Evolutionary conservation across 2,888 invertebrate species (phyloP).

Genomic region (Argynnis bischoffii): DNA sequence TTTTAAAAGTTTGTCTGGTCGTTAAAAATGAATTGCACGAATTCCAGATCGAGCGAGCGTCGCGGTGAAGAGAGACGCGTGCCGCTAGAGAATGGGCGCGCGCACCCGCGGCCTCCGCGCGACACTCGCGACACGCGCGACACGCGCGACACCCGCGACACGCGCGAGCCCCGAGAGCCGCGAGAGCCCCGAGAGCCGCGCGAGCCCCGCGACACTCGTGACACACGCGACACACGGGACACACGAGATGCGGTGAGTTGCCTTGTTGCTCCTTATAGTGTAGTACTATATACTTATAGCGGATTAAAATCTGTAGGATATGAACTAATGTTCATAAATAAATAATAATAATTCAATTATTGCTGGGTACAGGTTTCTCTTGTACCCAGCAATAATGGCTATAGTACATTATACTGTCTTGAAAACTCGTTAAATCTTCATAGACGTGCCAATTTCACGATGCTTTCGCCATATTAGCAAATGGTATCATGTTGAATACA

Average conservation of each 20-base stretch:
- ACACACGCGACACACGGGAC: constrained; percentile 22
- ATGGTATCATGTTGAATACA: neutral
- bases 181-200: constrained; percentile 18
- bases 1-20: too few relatives aligned
- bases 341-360: too few relatives aligned
- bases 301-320: too few relatives aligned
- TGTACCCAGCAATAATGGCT: too few relatives aligned
- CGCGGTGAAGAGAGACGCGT: constrained; percentile 57
- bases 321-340: too few relatives aligned
- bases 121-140: constrained; percentile 47
- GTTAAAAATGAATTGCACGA: neutral
- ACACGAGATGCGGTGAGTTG: constrained; percentile 31
- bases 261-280: neutral
- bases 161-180: constrained; percentile 32
- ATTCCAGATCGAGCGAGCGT: constrained; percentile 56
- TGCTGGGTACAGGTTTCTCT: too few relatives aligned
- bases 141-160: constrained; percentile 41
- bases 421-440: too few relatives aligned
- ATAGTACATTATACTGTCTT: too few relatives aligned
- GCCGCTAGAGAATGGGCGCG: constrained; percentile 69
- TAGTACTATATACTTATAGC: too few relatives aligned
- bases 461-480: too few relatives aligned
- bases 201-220: constrained; percentile 24
- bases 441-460: too few relatives aligned
- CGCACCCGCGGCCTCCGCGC: constrained; percentile 54